Base-by-base conservation (phyloP, 1,140 invertebrate species). In the Magallana ariakensis region DNA sequence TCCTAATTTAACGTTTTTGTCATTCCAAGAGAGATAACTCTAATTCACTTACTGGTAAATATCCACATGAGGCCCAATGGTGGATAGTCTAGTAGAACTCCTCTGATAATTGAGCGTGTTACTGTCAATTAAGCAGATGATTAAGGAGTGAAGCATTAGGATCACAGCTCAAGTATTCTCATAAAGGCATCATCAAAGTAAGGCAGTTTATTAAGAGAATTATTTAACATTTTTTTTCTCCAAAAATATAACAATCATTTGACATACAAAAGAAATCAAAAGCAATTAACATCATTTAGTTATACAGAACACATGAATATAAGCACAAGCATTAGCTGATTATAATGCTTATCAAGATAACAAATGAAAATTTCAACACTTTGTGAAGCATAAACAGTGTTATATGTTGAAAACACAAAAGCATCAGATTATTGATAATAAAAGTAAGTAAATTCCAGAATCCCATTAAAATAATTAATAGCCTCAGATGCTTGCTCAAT, bases 11-110 rank as follows among this genome's bases (percentile, higher is more conserved):
- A 46, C 33, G 5, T 46, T 46, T 46, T 46, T 46, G 33, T 19
- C 19, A 80, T 13, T 22, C 66, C 22, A 82, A 82, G 54, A 82
- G 10, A 13, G 54, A 82, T 82, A 55, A 82, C 46, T 54, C 46
- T 82, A 5, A 8, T 19, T 3, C 1, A 92, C 91, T 94, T 91
- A 94, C 93, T 92, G 89, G 88, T 94, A 94, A 75, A 94, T 92
- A 82, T 94, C 92, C 4, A 94, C 94, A 90, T 94, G 94, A 22
- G 94, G 93, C 55, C 94, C 94, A 88, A 94, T 94, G 16, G 91
- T 87, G 26, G 92, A 89, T 19, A 94, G 62, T 84, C 92, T 93
- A 4, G 89, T 86, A 26, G 90, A 86, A 83, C 90, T 89, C 46
- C 82, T 62, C 19, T 87, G 89, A 26, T 93, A 89, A 60, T 94